Percentiles rank a stretch among this genome's conserved stretches.
Evolutionary conservation across 2,888 invertebrate genomes (phyloP).

Genomic region (Archaeoteleia sp.): DNA sequence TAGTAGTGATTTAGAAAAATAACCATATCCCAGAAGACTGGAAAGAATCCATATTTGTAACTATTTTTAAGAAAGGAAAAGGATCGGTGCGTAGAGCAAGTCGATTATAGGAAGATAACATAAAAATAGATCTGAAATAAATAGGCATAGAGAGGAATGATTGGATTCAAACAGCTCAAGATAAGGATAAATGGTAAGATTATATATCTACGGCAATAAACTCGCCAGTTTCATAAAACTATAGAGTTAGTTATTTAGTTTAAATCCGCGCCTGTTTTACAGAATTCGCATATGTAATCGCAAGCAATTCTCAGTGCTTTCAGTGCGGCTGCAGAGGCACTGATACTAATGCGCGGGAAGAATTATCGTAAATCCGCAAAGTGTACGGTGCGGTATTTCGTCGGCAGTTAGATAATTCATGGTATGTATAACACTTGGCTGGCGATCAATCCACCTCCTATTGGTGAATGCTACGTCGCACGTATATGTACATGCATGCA

Average conservation of each 20-base stretch:
- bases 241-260: too few relatives aligned
- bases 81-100: too few relatives aligned
- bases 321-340: neutral
- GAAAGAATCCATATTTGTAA: too few relatives aligned
- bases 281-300: slow-evolving; percentile 6
- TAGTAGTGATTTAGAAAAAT: too few relatives aligned
- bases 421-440: slow-evolving; percentile 47
- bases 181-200: too few relatives aligned
- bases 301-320: slow-evolving; percentile 6
- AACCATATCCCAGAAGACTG: too few relatives aligned
- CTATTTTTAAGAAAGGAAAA: too few relatives aligned
- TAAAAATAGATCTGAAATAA: too few relatives aligned
- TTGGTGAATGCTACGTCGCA: slow-evolving; percentile 31
- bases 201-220: neutral
- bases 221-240: too few relatives aligned
- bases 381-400: slow-evolving; percentile 47
- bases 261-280: slow-evolving; percentile 12
- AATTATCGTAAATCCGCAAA: slow-evolving; percentile 44
- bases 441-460: slow-evolving; percentile 42
- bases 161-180: too few relatives aligned
- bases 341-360: slow-evolving; percentile 30
- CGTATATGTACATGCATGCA: slow-evolving; percentile 21
- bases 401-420: slow-evolving; percentile 47
- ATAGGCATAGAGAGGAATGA: too few relatives aligned
- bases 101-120: too few relatives aligned